phyloP scores from a whole-genome alignment of 2,113 vertebrate genomes.

The Scomber scombrus region DNA sequence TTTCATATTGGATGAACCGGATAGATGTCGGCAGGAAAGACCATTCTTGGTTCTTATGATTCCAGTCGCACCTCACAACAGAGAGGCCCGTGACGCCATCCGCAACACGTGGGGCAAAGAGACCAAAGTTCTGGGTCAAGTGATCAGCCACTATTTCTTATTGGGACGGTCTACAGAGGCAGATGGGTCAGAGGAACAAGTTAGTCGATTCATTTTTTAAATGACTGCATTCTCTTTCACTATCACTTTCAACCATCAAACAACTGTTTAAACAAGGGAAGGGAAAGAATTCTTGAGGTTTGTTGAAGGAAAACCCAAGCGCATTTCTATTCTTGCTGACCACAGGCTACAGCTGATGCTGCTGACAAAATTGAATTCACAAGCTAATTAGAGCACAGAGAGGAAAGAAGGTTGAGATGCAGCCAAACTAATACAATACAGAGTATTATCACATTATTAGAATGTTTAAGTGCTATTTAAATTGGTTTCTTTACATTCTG shows the following conservation, averaged over 20 bases:
- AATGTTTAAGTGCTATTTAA: no score
- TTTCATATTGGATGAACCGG: constrained; percentile 49
- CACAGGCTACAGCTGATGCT: no score
- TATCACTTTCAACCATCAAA: neutral
- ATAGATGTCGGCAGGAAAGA: constrained; percentile 45
- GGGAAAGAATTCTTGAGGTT: neutral
- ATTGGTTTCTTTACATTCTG: no score
- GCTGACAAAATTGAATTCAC: no score
- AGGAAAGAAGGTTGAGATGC: no score
- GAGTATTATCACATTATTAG: no score
- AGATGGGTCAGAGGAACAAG: constrained; percentile 22
- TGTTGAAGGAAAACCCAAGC: neutral
- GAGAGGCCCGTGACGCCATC: constrained; percentile 50
- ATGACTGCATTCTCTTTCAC: neutral
- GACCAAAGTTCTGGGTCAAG: neutral
- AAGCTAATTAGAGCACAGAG: no score
- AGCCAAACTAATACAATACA: no score
- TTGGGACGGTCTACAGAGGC: constrained; percentile 32
- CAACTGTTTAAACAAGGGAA: no score
- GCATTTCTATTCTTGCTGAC: no score
- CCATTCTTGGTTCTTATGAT: constrained; percentile 66
- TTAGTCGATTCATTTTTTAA: constrained; percentile 4
- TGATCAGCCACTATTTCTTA: constrained; percentile 61
- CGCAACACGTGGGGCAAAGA: constrained; percentile 59
- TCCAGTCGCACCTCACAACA: constrained; percentile 46